Percentiles rank a stretch among this genome's conserved stretches.
Conservation (phyloP, 2,888 invertebrate genomes). For the Neoscelio sp. region DNA sequence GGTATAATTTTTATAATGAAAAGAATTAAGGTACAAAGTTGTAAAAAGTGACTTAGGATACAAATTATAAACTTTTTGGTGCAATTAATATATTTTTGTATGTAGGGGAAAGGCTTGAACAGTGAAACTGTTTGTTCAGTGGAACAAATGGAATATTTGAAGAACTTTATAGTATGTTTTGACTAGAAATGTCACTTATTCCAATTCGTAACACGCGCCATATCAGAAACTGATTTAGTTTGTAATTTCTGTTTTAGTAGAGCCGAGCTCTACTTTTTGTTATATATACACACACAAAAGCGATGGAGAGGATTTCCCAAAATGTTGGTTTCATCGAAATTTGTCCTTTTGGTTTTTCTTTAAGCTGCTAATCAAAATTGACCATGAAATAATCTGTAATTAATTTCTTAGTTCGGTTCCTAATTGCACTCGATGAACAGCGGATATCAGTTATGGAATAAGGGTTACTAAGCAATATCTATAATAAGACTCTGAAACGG, state of each 20-base stretch:
- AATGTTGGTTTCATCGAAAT: constrained; percentile 23
- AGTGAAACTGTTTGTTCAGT: no score
- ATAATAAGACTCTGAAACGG: constrained; percentile 2
- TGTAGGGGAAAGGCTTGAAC: no score
- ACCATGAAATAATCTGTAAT: constrained; percentile 42
- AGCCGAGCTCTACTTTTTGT: not conserved
- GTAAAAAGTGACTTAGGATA: no score
- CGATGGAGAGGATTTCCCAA: not conserved
- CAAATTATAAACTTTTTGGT: no score
- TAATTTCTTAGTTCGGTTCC: constrained; percentile 42
- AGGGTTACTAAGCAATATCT: constrained; percentile 40
- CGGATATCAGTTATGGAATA: constrained; percentile 14
- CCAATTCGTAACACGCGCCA: constrained; percentile 4
- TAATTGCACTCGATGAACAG: constrained; percentile 37
- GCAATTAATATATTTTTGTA: no score
- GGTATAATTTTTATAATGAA: no score
- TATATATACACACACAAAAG: not conserved
- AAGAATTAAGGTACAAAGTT: no score
- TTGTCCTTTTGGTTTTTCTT: constrained; percentile 16
- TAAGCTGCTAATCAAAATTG: constrained; percentile 44
- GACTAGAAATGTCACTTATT: constrained; percentile 15
- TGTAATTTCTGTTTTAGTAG: not conserved
- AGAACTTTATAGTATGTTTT: no score
- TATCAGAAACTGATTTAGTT: constrained; percentile 3
- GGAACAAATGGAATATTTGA: no score